Evolutionary conservation across 2,888 invertebrate genomes (phyloP), one percentile per base, ranked within the genome.

Genomic region (Sisyra terminalis): DNA sequence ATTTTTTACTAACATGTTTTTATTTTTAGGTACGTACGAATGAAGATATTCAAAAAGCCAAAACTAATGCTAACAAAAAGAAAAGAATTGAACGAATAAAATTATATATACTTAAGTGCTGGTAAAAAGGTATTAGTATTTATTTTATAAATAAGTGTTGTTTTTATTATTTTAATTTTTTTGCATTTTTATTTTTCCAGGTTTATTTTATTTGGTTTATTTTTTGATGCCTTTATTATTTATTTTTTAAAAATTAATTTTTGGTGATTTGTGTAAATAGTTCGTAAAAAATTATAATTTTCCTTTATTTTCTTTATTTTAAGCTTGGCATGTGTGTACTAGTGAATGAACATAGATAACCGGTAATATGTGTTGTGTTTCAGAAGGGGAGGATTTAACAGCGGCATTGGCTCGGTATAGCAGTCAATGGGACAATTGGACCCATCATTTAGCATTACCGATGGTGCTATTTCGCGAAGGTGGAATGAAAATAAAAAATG

Each of bases 391-490:
- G 67, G 82, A 82, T 71, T 71, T 82, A 63, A 75, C 77, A 66
- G 77, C 78, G 68, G 75, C 71, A 51, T 29, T 41, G 18, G 37
- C 43, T n/a, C 43, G 43, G 11, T 43, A 38, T 18, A 29, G 34
- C 69, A 71, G 62, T 71, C 72, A 59, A 2, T 79, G 79, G 78
- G 77, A 75, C 53, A 74, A 75, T 61, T 79, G 78, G 78, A 79
- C 79, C 53, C 75, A 78, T 51, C 69, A 83, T 52, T 64, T 85
- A 61, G 80, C 82, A 53, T 68, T 79, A 64, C 78, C 79, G 45
- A 69, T 78, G 60, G 73, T 75, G 56, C 66, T 70, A 50, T 62
- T 73, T 57, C 67, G 73, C 38, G 73, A 71, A 54, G 63, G 66
- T 55, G 64, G 58, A 45, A 58, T 64, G 57, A 61, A 60, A 50